Percentiles rank a stretch among this genome's conserved stretches.
phyloP scores from a whole-genome alignment of 2,113 vertebrate species.

The Phyllostomus discolor region DNA sequence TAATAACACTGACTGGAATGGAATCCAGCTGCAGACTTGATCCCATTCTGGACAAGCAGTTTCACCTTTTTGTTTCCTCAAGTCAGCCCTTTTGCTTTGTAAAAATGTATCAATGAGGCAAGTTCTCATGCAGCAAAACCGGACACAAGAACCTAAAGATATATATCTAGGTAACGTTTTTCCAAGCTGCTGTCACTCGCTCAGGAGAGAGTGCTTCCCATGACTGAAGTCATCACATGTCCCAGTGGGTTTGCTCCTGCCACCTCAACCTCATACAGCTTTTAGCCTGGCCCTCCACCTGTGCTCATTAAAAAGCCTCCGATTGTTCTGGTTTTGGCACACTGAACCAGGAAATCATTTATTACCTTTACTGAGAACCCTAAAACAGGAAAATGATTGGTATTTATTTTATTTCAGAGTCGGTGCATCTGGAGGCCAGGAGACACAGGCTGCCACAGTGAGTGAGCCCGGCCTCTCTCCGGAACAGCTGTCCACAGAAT shows the following conservation, averaged over 20 bases:
- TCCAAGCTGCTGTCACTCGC: neutral
- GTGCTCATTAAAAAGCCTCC: neutral
- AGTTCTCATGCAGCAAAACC: neutral
- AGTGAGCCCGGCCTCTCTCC: accelerated
- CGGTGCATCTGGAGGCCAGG: neutral
- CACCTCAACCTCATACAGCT: accelerated
- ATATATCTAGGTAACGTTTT: neutral
- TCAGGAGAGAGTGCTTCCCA: accelerated
- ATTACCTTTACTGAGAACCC: neutral
- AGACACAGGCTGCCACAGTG: neutral
- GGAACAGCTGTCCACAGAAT: accelerated
- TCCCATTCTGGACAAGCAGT: neutral
- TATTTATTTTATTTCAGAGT: neutral
- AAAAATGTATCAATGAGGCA: neutral
- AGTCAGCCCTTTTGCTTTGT: neutral
- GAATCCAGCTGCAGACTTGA: neutral
- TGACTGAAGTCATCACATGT: neutral
- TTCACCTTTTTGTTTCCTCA: neutral
- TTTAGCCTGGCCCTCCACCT: accelerated
- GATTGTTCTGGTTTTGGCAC: neutral
- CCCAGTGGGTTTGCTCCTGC: neutral
- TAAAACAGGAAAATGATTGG: neutral
- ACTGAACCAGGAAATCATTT: neutral
- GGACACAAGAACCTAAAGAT: accelerated
- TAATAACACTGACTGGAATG: accelerated